These are phyloP conservation scores for Leptopilina syphax DNA, from an alignment of 2,888 invertebrate genomes.

Conservation along the genomic window DNA sequence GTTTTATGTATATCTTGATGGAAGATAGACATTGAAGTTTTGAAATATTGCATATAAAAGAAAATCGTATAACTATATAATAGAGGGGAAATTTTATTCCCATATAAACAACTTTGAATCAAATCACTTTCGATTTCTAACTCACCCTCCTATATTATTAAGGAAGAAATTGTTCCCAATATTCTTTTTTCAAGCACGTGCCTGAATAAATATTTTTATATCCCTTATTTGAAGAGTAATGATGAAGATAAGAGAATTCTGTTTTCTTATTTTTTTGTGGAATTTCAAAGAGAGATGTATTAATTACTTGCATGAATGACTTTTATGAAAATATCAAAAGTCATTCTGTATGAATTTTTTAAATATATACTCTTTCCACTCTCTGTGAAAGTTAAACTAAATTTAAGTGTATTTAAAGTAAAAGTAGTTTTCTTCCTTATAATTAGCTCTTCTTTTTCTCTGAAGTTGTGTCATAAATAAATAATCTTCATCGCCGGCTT, in stretches of 20 bases:
- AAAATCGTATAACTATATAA: neutral
- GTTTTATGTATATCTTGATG: constrained; percentile 5
- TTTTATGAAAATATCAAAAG: neutral
- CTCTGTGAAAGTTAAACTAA: neutral
- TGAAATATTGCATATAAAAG: neutral
- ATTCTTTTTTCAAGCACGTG: neutral
- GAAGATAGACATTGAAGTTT: constrained; percentile 15
- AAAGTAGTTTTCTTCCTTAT: neutral
- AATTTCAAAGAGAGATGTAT: neutral
- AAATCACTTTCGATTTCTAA: constrained; percentile 31
- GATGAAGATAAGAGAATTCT: neutral
- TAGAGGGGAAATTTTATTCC: neutral
- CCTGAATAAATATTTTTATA: constrained; percentile 17
- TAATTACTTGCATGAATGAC: neutral
- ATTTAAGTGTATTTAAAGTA: constrained; percentile 6
- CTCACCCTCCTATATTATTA: too few relatives aligned
- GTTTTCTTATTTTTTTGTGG: neutral
- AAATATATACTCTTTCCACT: neutral
- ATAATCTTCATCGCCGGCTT: neutral
- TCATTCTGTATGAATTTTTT: neutral
- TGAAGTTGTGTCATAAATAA: neutral
- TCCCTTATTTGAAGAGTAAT: neutral
- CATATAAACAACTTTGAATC: constrained; percentile 27
- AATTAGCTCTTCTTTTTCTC: constrained; percentile 2
- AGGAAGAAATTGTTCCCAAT: neutral